These are phyloP conservation scores for Eulemur albifrons DNA, from an alignment of 2,797 vertebrate species.

Conservation along the genomic window DNA sequence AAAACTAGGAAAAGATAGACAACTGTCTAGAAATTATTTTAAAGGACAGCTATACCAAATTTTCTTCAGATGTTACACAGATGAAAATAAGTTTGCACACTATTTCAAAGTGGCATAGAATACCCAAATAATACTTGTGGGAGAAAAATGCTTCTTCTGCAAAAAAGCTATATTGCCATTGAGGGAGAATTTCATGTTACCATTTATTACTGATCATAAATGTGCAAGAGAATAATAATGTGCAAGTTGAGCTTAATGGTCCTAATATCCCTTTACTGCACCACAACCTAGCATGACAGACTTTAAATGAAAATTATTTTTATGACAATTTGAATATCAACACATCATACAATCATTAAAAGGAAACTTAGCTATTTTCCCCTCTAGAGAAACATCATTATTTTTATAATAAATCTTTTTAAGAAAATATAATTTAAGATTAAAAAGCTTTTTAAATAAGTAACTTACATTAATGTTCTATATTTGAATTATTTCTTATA, in stretches of 20 bases:
- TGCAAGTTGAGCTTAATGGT: neutral
- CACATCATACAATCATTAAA: neutral
- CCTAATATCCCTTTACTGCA: neutral
- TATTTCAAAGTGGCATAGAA: neutral
- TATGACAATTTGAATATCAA: neutral
- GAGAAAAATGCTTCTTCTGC: neutral
- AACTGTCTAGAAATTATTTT: neutral
- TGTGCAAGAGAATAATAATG: neutral
- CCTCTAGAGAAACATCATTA: constrained; percentile 2
- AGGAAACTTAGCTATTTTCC: neutral
- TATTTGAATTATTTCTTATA: constrained; percentile 29
- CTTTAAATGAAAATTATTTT: neutral
- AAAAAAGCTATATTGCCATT: neutral
- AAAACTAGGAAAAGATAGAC: constrained; percentile 17
- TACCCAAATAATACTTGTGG: neutral
- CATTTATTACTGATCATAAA: neutral
- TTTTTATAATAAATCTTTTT: constrained; percentile 4
- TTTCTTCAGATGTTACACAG: neutral
- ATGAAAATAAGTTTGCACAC: neutral
- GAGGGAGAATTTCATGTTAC: neutral
- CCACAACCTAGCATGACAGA: neutral
- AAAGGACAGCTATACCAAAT: neutral
- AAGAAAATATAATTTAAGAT: constrained; percentile 33
- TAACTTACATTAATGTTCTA: neutral
- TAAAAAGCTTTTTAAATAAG: neutral